Evolutionary conservation across 2,888 invertebrate genomes (phyloP), one percentile per base, ranked within the genome.

Genomic region (Dorcus parallelipipedus): DNA sequence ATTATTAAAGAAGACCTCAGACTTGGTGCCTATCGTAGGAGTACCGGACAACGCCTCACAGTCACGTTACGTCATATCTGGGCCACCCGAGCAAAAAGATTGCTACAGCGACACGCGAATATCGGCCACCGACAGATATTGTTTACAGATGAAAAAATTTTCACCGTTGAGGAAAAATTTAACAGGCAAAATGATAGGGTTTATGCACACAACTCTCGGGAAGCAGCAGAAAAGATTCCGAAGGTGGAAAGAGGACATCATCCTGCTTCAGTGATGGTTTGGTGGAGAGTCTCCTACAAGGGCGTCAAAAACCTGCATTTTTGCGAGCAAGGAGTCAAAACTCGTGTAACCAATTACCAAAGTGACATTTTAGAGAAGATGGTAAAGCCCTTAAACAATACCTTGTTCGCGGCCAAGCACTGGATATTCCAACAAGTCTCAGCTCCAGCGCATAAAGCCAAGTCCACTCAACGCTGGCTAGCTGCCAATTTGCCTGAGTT

Each of bases 271-370:
- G 60, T 67, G 33, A 66, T 66, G 64, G 64, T 66, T 59, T 66
- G 63, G 66, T 64, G 62, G 63, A 63, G 60, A 10, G 64, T 66
- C 23, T 56, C 52, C 2, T 63, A 61, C 45, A 33, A 63, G 5
- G 64, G 61, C n/a, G 56, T 56, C 42, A 64, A 60, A 52, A 14
- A 62, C 7, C 58, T 67, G 14, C 60, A 69, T 65, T 67, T 67
- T 56, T 64, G 61, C 41, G 61, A 66, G 54, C 49, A 60, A 53
- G 58, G 61, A 40, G 58, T 63, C 38, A 63, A 49, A 38, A 49
- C 20, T 26, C 23, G 10, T 9, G 38, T 33, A 33, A 23, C 38
- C 10, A 69, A 66, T 64, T 63, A 67, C 52, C 58, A 65, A 58
- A 50, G 52, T 17, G 59, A 53, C 40, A 59, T 62, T 14, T 53